Conservation (phyloP, 2,113 vertebrate genomes). For the Prietella phreatophila region DNA sequence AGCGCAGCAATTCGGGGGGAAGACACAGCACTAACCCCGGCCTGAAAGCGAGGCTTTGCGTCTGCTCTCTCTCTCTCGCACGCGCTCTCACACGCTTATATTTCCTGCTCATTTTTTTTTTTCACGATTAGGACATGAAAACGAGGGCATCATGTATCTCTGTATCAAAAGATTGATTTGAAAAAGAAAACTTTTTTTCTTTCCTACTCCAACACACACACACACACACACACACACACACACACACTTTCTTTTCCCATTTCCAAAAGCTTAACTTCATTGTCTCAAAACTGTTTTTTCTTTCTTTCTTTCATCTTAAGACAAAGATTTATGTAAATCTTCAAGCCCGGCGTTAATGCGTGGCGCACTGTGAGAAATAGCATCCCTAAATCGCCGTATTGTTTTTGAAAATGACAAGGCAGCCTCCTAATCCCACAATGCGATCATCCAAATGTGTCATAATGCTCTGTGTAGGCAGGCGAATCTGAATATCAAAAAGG, state of each 20-base stretch:
- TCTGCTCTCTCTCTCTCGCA: neutral
- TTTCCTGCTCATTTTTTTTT: conserved; percentile 41
- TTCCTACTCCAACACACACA: neutral
- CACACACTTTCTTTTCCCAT: conserved; percentile 54
- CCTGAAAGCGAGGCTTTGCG: conserved; percentile 58
- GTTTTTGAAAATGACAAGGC: conserved; percentile 83
- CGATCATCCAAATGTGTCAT: conserved; percentile 80
- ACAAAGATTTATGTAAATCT: conserved; percentile 86
- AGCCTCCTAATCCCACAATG: conserved; percentile 80
- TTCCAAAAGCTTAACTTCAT: conserved; percentile 80
- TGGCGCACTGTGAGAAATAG: conserved; percentile 76
- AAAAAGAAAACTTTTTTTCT: conserved; percentile 45
- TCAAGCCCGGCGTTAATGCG: conserved; percentile 75
- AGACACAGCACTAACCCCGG: conserved; percentile 61
- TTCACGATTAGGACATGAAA: conserved; percentile 46
- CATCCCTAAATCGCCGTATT: conserved; percentile 79
- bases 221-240: neutral
- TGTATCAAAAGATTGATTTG: conserved; percentile 68
- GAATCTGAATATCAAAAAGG: conserved; percentile 77
- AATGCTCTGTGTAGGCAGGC: conserved; percentile 76
- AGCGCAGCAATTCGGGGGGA: conserved; percentile 55
- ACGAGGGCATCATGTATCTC: conserved; percentile 56
- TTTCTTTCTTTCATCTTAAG: conserved; percentile 78
- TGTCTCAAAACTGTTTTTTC: conserved; percentile 68
- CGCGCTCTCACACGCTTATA: conserved; percentile 11